Evolutionary conservation across 2,113 vertebrate species (phyloP), one percentile per base, ranked within the genome.

Genomic region (Pachycephala philippinensis): DNA sequence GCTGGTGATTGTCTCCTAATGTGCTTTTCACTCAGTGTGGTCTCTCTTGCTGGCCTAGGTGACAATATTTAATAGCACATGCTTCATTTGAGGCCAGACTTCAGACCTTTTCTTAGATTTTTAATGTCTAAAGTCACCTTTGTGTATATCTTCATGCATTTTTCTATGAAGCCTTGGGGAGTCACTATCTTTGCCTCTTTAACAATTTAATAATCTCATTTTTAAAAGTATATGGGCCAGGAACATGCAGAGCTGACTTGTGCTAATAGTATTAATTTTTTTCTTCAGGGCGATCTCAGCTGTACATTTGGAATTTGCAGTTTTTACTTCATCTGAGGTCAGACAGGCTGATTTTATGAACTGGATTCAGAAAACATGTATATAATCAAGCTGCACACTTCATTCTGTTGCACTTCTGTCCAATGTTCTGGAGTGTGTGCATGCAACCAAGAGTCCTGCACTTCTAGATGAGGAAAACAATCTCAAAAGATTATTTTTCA

Each of bases 41-140:
- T 70, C 71, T 54, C 88, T 83, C 31, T 52, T 81, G 59, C 88
- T 95, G 68, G 72, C 79, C 63, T 74, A 74, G 66, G 83, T 89
- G 90, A 92, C 88, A 90, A 80, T 77, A 74, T 90, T 89, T 86
- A 70, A 95, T 52, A 92, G 88, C 52, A 90, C 50, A 69, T 90
- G 71, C 88, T 90, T 84, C 90, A 89, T 84, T 90, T 86, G 76
- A 93, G 86, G 64, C 53, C 74, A 86, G 63, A 72, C 86, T 88
- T 93, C 86, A 84, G 79, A 86, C 64, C 54, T 80, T 88, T 91
- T 74, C 83, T 86, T 54, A 70, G 86, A 59, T 74, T 86, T 86
- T 84, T 90, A 93, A 93, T 93, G 86, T 80, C 84, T 93, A 85
- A 95, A 94, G 87, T 95, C 94, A 96, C 76, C 83, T 95, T 77